Conservation (phyloP, 1,140 invertebrate genomes). For the Drosophila sp. region DNA sequence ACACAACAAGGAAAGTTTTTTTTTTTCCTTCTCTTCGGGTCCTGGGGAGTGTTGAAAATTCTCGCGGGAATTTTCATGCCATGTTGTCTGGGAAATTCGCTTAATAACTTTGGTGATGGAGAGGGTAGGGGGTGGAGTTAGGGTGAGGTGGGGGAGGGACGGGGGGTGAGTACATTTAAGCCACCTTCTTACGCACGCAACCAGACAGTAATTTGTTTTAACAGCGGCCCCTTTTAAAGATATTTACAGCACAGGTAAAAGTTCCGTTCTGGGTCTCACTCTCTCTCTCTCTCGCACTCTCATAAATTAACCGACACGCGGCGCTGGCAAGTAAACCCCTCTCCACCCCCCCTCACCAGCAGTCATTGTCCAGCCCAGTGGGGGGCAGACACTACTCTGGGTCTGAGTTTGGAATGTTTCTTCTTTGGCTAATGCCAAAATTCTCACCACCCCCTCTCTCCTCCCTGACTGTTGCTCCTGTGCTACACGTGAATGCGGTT, state of each 20-base stretch:
- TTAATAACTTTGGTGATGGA: constrained; percentile 67
- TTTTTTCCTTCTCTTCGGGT: background rate
- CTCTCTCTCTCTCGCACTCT: constrained; percentile 38
- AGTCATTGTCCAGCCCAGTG: background rate
- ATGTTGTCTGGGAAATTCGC: constrained; percentile 75
- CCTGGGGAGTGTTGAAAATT: constrained; percentile 64
- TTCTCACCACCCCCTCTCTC: constrained; percentile 22
- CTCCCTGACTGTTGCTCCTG: constrained; percentile 66
- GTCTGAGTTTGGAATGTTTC: constrained; percentile 25
- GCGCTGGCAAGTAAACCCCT: constrained; percentile 51
- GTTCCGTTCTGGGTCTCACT: constrained; percentile 15
- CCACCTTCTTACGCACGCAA: constrained; percentile 44
- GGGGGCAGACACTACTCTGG: background rate
- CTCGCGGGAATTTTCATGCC: constrained; percentile 75
- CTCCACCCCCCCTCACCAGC: constrained; percentile 25
- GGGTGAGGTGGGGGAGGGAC: constrained; percentile 10
- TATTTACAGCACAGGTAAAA: constrained; percentile 65
- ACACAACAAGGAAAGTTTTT: constrained; percentile 27
- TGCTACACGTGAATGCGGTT: constrained; percentile 31
- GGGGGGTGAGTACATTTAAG: background rate
- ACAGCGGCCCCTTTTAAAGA: constrained; percentile 71
- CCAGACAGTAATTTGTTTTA: constrained; percentile 80
- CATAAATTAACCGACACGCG: constrained; percentile 78
- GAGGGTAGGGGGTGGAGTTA: background rate
- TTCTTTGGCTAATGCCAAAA: constrained; percentile 54